Percentiles rank a stretch among this genome's conserved stretches.
Conservation (phyloP, 1,140 invertebrate genomes). For the Wasmannia auropunctata region DNA sequence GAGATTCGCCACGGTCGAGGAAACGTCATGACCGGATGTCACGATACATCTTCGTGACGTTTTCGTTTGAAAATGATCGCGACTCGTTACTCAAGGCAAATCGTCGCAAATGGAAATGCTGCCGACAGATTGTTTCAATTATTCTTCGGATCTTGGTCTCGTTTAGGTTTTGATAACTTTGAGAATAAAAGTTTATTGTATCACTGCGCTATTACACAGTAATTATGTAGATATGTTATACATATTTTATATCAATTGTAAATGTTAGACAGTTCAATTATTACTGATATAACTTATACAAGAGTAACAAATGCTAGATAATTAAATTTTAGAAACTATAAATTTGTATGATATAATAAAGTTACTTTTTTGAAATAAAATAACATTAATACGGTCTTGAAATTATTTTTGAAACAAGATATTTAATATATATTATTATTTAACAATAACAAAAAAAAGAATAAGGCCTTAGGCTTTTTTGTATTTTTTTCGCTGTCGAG, state of each 20-base stretch:
- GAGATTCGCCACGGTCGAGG: background rate
- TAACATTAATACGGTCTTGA: background rate
- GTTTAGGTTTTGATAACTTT: background rate
- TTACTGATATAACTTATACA: background rate
- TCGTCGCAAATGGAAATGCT: background rate
- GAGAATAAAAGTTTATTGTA: background rate
- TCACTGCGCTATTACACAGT: no score
- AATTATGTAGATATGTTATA: no score
- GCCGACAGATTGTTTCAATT: background rate
- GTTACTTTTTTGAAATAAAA: background rate
- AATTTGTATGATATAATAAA: background rate
- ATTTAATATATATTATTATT: no score
- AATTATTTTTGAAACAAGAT: background rate
- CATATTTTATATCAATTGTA: background rate
- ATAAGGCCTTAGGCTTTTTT: background rate
- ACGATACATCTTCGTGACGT: background rate
- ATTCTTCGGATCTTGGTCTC: background rate
- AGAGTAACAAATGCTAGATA: background rate
- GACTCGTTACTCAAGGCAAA: background rate
- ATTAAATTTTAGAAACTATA: background rate
- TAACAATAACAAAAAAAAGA: background rate
- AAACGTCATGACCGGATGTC: background rate
- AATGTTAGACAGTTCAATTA: background rate
- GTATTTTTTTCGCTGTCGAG: background rate
- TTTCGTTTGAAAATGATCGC: background rate